Conservation (phyloP, 2,113 vertebrate species). For the Azemiops feae region DNA sequence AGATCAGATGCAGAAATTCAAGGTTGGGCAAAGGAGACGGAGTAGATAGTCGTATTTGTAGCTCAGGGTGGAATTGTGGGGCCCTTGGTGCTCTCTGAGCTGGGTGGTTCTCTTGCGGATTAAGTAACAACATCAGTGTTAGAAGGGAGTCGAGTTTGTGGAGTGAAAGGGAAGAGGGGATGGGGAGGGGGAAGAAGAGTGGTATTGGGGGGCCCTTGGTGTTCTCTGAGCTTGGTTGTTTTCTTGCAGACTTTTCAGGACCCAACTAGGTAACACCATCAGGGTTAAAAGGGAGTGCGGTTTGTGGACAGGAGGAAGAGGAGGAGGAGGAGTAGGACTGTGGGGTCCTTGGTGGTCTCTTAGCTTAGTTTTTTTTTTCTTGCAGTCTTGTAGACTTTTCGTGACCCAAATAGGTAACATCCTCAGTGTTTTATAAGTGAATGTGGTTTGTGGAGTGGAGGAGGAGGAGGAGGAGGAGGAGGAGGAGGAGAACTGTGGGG, state of each 20-base stretch:
- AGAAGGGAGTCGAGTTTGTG: not conserved
- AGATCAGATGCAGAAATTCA: conserved; percentile 82
- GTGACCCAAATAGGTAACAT: too few relatives aligned
- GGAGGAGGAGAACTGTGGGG: too few relatives aligned
- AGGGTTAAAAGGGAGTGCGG: not conserved
- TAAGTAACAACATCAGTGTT: not conserved
- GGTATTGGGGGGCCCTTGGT: not conserved
- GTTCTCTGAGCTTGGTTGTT: not conserved
- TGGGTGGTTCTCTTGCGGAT: not conserved
- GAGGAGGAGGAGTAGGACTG: too few relatives aligned
- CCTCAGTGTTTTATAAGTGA: too few relatives aligned
- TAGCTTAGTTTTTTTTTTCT: too few relatives aligned
- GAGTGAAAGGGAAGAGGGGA: not conserved
- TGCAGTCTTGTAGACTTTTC: too few relatives aligned
- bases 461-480: too few relatives aligned
- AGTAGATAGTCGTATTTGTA: not conserved
- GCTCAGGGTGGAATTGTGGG: not conserved
- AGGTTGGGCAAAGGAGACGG: conserved; percentile 59
- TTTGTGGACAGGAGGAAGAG: not conserved
- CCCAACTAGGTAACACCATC: not conserved
- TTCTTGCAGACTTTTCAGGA: not conserved
- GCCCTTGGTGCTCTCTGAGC: not conserved
- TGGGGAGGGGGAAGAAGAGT: too few relatives aligned
- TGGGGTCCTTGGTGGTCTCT: too few relatives aligned
- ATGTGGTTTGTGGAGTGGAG: too few relatives aligned